Evolutionary conservation across 2,797 vertebrate species (phyloP).

Genomic region (Alectoris magna): DNA sequence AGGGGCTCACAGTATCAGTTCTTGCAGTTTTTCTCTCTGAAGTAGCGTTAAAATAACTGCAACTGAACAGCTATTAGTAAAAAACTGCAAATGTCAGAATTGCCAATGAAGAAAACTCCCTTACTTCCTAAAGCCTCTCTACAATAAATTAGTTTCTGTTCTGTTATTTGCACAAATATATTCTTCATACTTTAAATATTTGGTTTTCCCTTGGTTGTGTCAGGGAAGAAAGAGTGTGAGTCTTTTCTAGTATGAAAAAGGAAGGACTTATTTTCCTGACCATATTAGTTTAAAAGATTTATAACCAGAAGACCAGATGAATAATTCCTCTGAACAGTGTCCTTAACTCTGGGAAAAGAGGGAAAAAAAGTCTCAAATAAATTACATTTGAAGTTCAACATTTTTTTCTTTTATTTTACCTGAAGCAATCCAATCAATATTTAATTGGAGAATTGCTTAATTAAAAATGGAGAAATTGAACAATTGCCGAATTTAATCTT

Average conservation of each 20-base stretch:
- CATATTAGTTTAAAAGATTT: slow-evolving; percentile 41
- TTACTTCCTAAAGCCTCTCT: not conserved
- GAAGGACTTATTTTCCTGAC: not conserved
- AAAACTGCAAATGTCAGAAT: not conserved
- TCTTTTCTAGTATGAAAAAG: not conserved
- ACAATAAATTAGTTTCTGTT: not conserved
- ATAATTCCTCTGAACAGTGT: slow-evolving; percentile 30
- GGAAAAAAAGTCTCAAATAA: not conserved
- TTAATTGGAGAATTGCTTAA: slow-evolving; percentile 3
- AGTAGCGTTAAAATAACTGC: not conserved
- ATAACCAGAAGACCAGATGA: not conserved
- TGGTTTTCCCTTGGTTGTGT: not conserved
- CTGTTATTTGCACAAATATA: not conserved
- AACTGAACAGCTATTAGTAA: not conserved
- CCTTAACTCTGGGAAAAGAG: not conserved
- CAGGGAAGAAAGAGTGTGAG: not conserved
- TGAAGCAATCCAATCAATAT: not conserved
- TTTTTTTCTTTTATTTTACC: not conserved
- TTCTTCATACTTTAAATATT: not conserved
- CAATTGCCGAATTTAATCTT: not conserved
- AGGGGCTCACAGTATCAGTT: not conserved
- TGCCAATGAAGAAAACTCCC: not conserved
- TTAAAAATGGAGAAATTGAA: slow-evolving; percentile 13
- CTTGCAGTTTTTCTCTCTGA: not conserved
- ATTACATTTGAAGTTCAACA: not conserved